phyloP scores from a whole-genome alignment of 1,140 invertebrate species.

The Drosophila ironensis region DNA sequence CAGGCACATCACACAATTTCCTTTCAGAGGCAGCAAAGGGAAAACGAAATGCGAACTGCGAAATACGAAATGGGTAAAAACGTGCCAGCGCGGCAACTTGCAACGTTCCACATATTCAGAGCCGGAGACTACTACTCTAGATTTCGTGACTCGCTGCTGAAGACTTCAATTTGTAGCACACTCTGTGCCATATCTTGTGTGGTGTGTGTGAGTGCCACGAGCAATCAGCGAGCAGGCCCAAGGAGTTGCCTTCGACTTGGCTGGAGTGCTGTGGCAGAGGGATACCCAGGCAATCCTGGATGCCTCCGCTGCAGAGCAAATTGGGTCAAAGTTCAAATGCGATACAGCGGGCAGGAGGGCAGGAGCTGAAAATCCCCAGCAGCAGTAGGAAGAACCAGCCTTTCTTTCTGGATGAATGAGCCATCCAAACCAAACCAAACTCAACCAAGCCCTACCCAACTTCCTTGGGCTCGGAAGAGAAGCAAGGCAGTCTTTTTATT shows the following conservation, averaged over 20 bases:
- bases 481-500: constrained; percentile 46
- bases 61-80: constrained; percentile 50
- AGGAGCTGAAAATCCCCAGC: constrained; percentile 45
- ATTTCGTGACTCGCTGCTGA: constrained; percentile 75
- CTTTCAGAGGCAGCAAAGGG: constrained; percentile 59
- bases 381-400: constrained; percentile 34
- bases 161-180: constrained; percentile 71
- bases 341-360: constrained; percentile 53
- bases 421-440: constrained; percentile 11
- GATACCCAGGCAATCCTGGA: constrained; percentile 60
- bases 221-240: constrained; percentile 59
- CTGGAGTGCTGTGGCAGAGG: constrained; percentile 10
- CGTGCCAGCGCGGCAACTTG: constrained; percentile 14
- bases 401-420: constrained; percentile 35
- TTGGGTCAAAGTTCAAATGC: constrained; percentile 81
- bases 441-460: constrained; percentile 10
- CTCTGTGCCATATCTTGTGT: constrained; percentile 33
- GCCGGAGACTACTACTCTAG: constrained; percentile 72
- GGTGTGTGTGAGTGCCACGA: constrained; percentile 51
- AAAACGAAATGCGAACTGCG: constrained; percentile 60
- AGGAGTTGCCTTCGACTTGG: constrained; percentile 59
- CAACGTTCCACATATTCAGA: constrained; percentile 59
- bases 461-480: constrained; percentile 12
- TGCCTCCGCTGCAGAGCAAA: constrained; percentile 48
- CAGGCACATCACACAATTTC: constrained; percentile 49